phyloP scores from a whole-genome alignment of 2,113 vertebrate species.

The Spilogale gracilis region DNA sequence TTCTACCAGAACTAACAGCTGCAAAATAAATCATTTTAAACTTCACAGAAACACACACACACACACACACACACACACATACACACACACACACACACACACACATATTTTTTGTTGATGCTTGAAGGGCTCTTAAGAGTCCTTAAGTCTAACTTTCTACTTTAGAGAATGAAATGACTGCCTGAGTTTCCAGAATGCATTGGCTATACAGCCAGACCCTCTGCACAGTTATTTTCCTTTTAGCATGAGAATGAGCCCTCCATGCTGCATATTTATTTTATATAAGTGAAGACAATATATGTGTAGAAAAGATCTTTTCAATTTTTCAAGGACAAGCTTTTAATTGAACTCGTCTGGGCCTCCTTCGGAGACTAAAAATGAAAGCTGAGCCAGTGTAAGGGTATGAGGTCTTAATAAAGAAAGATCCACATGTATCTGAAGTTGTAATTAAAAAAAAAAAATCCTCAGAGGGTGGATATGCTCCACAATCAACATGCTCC shows the following conservation, averaged over 20 bases:
- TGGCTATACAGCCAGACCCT: not conserved
- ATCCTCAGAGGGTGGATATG: not conserved
- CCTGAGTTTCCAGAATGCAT: not conserved
- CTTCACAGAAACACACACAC: not conserved
- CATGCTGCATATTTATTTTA: not conserved
- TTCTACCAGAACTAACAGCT: not conserved
- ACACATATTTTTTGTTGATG: not conserved
- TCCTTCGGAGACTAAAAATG: not conserved
- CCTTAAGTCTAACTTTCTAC: not conserved
- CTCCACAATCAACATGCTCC: not conserved
- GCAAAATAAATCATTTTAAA: constrained; percentile 28
- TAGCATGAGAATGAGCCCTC: not conserved
- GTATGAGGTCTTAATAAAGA: not conserved
- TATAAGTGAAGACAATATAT: not conserved
- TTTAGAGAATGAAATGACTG: not conserved
- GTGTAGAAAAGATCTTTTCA: not conserved
- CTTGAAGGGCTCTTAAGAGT: not conserved
- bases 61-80: too few species aligned
- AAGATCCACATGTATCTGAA: not conserved
- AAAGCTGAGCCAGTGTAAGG: not conserved
- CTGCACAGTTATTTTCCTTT: not conserved
- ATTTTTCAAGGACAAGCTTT: not conserved
- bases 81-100: too few species aligned
- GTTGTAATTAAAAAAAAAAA: not conserved
- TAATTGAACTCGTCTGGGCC: not conserved